phyloP scores from a whole-genome alignment of 2,113 vertebrate species.

The Psilopogon haemacephalus region DNA sequence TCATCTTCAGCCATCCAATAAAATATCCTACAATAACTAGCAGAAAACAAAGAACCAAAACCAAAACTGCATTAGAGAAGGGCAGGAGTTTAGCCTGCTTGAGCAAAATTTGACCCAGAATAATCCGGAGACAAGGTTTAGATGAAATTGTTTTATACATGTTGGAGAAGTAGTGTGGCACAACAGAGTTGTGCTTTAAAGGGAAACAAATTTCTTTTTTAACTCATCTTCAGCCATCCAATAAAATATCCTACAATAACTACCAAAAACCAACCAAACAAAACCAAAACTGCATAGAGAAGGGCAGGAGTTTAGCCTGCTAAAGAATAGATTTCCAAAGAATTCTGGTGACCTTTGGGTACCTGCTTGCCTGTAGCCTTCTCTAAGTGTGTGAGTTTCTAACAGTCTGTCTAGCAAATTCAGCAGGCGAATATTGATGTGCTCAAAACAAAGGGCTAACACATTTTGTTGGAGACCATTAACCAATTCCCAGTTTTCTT shows the following conservation, averaged over 20 bases:
- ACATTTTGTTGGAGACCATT: constrained; percentile 75
- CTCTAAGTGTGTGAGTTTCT: neutral
- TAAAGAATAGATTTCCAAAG: neutral
- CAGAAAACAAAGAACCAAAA: too few relatives aligned
- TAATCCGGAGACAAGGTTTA: too few relatives aligned
- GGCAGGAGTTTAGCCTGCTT: too few relatives aligned
- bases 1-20: too few relatives aligned
- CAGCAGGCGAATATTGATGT: constrained; percentile 40
- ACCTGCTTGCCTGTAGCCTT: neutral
- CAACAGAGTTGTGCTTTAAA: neutral
- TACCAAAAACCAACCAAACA: too few relatives aligned
- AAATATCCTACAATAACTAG: too few relatives aligned
- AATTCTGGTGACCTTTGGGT: neutral
- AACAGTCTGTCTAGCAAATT: constrained; percentile 2
- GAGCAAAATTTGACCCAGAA: too few relatives aligned
- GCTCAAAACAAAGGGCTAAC: constrained; percentile 59
- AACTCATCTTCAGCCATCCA: neutral
- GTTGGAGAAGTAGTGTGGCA: neutral
- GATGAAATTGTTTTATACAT: neutral
- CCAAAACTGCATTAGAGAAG: too few relatives aligned
- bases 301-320: neutral
- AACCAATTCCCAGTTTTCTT: constrained; percentile 91
- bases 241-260: neutral
- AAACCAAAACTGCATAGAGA: neutral
- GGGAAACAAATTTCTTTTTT: neutral